A percentile compares a stretch with the other conserved stretches of the same genome.
phyloP scores from a whole-genome alignment of 2,113 vertebrate genomes.

The Cinclus mexicanus region DNA sequence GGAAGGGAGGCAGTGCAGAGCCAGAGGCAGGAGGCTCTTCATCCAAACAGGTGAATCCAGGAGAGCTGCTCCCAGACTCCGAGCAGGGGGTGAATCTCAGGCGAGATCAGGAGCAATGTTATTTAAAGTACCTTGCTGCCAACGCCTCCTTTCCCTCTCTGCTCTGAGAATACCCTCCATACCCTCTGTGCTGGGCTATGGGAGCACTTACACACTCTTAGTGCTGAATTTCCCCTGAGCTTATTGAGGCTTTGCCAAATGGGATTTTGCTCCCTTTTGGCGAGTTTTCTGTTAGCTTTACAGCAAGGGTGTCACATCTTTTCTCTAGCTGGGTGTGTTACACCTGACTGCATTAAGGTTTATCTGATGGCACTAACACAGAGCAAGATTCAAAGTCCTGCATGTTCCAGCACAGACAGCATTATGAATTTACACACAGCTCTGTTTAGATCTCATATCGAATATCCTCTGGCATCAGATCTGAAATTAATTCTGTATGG shows the following conservation, averaged over 20 bases:
- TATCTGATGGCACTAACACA: constrained; percentile 44
- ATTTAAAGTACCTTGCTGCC: background rate
- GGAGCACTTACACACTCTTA: background rate
- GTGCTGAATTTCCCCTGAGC: background rate
- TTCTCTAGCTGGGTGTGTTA: background rate
- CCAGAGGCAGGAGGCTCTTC: background rate
- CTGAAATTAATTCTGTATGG: constrained; percentile 40
- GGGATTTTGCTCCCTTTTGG: background rate
- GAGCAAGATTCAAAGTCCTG: constrained; percentile 13
- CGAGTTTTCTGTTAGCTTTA: constrained; percentile 14
- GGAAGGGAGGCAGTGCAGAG: background rate
- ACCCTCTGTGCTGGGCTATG: background rate
- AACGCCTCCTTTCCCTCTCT: background rate
- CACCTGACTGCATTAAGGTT: constrained; percentile 3
- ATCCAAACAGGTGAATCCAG: background rate
- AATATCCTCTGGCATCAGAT: constrained; percentile 68
- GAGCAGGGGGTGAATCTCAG: constrained; percentile 14
- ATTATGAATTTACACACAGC: background rate
- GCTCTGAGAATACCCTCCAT: background rate
- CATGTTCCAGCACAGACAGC: constrained; percentile 20
- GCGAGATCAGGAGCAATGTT: constrained; percentile 9
- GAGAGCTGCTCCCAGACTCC: background rate
- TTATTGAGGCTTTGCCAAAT: constrained; percentile 40
- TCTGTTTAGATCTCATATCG: constrained; percentile 43
- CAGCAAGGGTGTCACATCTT: constrained; percentile 44